Evolutionary conservation across 1,140 invertebrate genomes (phyloP).

Genomic region (Tetranychus urticae): DNA sequence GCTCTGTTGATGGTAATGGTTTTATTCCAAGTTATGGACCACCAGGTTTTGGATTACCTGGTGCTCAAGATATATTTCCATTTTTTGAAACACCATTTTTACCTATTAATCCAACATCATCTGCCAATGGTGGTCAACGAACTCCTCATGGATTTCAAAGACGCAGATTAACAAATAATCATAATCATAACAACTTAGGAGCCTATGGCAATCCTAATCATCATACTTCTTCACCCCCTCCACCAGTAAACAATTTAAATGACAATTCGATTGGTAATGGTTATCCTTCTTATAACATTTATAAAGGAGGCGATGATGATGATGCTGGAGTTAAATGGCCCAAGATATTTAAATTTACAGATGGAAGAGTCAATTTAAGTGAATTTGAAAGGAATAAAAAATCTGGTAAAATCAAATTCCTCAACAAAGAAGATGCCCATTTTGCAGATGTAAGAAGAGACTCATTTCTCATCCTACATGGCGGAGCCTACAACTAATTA

Average conservation of each 20-base stretch:
- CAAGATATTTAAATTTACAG: conserved; percentile 10
- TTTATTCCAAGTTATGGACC: neutral
- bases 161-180: neutral
- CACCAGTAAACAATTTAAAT: neutral
- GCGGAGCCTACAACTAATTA: conserved; percentile 7
- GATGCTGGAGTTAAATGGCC: conserved; percentile 1
- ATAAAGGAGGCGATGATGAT: neutral
- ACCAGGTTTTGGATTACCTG: neutral
- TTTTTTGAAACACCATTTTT: neutral
- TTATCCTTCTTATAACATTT: conserved; percentile 5
- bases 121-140: neutral
- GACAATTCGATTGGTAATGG: conserved; percentile 2
- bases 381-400: conserved; percentile 33
- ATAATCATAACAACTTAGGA: neutral
- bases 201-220: too few relatives aligned
- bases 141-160: neutral
- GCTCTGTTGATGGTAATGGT: neutral
- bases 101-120: neutral
- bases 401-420: conserved; percentile 38
- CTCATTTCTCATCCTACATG: conserved; percentile 11
- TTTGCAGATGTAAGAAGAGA: conserved; percentile 7
- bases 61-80: neutral
- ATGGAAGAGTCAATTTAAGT: conserved; percentile 16
- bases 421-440: conserved; percentile 10
- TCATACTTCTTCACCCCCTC: neutral